These are phyloP conservation scores for Pseudochaenichthys georgianus DNA, from an alignment of 2,797 vertebrate species.

Conservation along the genomic window DNA sequence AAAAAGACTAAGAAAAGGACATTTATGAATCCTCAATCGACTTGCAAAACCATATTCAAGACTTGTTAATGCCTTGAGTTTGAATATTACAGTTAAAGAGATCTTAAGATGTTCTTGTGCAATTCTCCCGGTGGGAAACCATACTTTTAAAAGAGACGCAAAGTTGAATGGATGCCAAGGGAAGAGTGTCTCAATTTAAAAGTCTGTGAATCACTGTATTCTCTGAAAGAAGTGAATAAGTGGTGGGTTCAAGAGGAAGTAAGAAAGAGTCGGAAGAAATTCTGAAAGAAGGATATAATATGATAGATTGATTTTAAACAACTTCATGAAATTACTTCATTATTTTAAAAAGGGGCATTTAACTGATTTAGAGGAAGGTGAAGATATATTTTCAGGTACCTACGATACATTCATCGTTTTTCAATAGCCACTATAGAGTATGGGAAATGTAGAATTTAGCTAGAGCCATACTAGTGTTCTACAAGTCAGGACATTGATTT, in stretches of 20 bases:
- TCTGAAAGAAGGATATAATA: neutral
- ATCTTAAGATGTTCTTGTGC: conserved; percentile 15
- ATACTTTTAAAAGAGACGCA: neutral
- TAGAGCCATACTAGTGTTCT: neutral
- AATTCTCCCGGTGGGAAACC: neutral
- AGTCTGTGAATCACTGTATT: neutral
- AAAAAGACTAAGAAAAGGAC: conserved; percentile 17
- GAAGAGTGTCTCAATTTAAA: neutral
- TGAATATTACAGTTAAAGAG: conserved; percentile 29
- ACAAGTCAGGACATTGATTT: too few relatives aligned
- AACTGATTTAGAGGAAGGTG: too few relatives aligned
- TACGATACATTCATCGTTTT: too few relatives aligned
- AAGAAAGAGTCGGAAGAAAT: too few relatives aligned
- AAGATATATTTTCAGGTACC: too few relatives aligned
- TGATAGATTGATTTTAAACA: too few relatives aligned
- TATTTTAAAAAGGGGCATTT: neutral
- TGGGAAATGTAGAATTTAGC: neutral
- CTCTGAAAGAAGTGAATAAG: neutral
- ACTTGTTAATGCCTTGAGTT: conserved; percentile 3
- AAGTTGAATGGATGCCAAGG: neutral
- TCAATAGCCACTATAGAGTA: too few relatives aligned
- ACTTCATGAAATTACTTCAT: neutral
- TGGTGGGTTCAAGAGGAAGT: neutral
- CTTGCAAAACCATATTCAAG: conserved; percentile 16
- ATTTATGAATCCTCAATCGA: conserved; percentile 11